phyloP scores from a whole-genome alignment of 1,140 invertebrate species.

The Helicorthomorpha holstii region DNA sequence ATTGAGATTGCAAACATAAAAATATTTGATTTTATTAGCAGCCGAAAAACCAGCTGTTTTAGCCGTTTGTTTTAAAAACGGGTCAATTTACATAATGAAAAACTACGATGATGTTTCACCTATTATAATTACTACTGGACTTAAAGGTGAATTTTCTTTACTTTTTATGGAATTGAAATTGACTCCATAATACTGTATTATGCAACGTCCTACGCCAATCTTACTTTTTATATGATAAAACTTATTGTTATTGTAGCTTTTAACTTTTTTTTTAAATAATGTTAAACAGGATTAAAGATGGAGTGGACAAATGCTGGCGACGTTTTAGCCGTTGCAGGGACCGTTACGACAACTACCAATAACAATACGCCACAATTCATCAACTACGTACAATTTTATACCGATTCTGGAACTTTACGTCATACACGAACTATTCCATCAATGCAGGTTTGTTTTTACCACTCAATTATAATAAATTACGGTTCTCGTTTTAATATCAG shows the following conservation, averaged over 20 bases:
- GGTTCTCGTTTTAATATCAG: background rate
- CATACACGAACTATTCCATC: conserved; percentile 58
- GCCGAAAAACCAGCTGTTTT: conserved; percentile 32
- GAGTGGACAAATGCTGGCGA: conserved; percentile 94
- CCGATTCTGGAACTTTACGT: conserved; percentile 48
- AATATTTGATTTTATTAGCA: background rate
- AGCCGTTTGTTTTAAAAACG: conserved; percentile 74
- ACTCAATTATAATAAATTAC: background rate
- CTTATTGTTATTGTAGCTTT: no score
- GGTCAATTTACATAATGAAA: conserved; percentile 67
- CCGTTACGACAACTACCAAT: conserved; percentile 25
- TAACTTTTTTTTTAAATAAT: conserved; percentile 4
- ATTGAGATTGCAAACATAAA: no score
- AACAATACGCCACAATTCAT: conserved; percentile 35
- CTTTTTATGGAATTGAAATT: no score
- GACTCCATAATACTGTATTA: no score
- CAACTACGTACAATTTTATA: conserved; percentile 61
- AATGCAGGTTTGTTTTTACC: conserved; percentile 36
- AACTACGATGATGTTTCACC: conserved; percentile 86
- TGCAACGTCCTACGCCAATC: no score
- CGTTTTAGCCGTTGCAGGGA: conserved; percentile 75
- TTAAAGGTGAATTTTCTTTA: conserved; percentile 37
- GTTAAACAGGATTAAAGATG: conserved; percentile 36
- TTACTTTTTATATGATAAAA: no score
- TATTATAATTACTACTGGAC: conserved; percentile 58